Base-by-base conservation (phyloP, 2,888 invertebrate genomes). In the Rapana venosa region DNA sequence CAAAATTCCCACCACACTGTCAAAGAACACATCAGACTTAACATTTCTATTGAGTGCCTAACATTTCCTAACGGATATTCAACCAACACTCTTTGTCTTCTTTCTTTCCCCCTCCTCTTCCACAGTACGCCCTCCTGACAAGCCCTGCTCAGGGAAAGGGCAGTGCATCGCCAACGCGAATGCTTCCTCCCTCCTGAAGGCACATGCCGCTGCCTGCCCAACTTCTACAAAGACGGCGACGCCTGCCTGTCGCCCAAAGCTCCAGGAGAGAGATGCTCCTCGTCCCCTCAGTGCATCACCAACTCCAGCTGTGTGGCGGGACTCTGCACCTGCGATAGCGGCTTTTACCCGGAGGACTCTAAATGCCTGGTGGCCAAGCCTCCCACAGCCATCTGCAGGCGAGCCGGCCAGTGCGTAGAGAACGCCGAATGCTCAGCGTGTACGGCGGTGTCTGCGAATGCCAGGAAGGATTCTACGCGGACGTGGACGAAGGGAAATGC, bases 131-230 rank as follows among this genome's bases (percentile, higher is more conserved):
- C 35, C 89, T 8, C 70, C 90, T 15, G 87, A 79, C 26, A 86
- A 88, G n/a, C 58, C 85, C 0, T 91, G 91, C 83, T 58, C 84
- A 11, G 88, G 26, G 1, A 26, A 87, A 30, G 89, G 89, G 6
- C 91, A 91, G 70, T 91, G 91, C 89, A 74, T 88, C 6, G 26
- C 35, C 11, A 85, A 89, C 74, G 91, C n/a, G 85, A 86, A 30
- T 91, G 91, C 84, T 70, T 74, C 77, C n/a, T 74, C 13, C 85
- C 90, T 4, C 86, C 85, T 5, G 32, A 66, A 0, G 87, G 89
- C n/a, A 79, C 77, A 26, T 91, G 91, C 88, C 58, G 36, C 26
- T 91, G 91, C 56, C 32, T 79, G n/a, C 15, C 79, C 11, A 61
- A 84, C 0, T 90, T 74, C 87, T 90, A 88, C 84, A 79, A 70